Evolutionary conservation across 2,888 invertebrate species (phyloP).

Genomic region (Beris chalybata): DNA sequence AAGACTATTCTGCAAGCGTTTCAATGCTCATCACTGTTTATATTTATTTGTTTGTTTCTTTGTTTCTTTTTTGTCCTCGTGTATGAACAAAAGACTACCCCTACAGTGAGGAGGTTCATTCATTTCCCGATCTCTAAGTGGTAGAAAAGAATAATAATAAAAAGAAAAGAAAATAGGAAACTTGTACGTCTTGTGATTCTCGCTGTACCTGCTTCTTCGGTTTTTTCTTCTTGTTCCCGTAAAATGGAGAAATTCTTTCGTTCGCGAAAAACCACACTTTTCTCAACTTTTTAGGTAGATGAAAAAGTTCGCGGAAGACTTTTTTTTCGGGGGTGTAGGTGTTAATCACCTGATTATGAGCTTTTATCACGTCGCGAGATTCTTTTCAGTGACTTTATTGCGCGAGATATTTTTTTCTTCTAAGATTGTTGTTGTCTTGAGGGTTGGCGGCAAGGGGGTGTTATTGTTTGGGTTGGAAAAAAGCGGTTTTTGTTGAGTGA

Average conservation of each 20-base stretch:
- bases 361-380: slow-evolving; percentile 23
- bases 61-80: slow-evolving; percentile 31
- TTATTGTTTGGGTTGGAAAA: no score
- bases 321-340: slow-evolving; percentile 17
- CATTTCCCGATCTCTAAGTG: no score
- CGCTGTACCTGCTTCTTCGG: background rate
- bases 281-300: no score
- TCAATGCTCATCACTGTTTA: no score
- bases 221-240: no score
- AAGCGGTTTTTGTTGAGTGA: no score
- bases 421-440: background rate
- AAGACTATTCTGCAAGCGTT: no score
- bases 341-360: slow-evolving; percentile 31
- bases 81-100: slow-evolving; percentile 22
- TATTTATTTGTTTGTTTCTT: slow-evolving; percentile 12
- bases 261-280: no score
- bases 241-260: no score
- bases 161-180: no score
- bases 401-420: background rate
- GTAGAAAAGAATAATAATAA: no score
- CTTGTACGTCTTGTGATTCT: no score
- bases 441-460: background rate
- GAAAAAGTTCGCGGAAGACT: background rate
- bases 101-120: slow-evolving; percentile 5
- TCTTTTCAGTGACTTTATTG: slow-evolving; percentile 6